Evolutionary conservation across 2,113 vertebrate genomes (phyloP).

Genomic region (Actinemys pallida): DNA sequence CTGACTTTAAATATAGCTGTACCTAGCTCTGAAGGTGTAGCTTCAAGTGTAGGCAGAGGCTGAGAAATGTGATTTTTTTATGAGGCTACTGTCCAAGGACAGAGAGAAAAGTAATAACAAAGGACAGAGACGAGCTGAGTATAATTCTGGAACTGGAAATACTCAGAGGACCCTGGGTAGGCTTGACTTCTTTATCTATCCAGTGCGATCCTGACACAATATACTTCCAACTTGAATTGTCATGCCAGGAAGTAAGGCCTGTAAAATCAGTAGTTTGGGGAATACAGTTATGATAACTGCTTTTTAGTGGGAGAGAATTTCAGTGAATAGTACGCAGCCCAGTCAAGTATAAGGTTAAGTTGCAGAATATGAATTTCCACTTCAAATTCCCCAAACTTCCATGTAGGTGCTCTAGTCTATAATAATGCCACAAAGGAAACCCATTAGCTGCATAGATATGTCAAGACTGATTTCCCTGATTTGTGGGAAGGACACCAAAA

Average conservation of each 20-base stretch:
- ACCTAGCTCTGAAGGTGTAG: neutral
- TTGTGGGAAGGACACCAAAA: neutral
- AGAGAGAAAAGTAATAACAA: neutral
- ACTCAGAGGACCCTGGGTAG: neutral
- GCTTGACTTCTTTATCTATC: neutral
- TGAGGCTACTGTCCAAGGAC: neutral
- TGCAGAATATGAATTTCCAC: neutral
- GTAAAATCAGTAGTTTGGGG: neutral
- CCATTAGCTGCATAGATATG: neutral
- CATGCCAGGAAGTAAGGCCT: neutral
- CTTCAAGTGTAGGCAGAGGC: neutral
- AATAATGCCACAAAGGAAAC: neutral
- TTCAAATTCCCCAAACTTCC: neutral
- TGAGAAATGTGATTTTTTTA: neutral
- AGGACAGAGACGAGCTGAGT: neutral
- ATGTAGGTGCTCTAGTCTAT: neutral
- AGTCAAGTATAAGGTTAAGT: neutral
- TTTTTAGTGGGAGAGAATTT: neutral
- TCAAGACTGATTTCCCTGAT: neutral
- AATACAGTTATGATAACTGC: neutral
- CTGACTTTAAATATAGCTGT: neutral
- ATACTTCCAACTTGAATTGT: neutral
- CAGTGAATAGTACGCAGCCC: neutral
- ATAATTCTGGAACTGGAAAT: neutral
- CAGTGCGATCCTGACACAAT: neutral